Evolutionary conservation across 2,888 invertebrate species (phyloP), one percentile per base, ranked within the genome.

Genomic region (Pomacea canaliculata): DNA sequence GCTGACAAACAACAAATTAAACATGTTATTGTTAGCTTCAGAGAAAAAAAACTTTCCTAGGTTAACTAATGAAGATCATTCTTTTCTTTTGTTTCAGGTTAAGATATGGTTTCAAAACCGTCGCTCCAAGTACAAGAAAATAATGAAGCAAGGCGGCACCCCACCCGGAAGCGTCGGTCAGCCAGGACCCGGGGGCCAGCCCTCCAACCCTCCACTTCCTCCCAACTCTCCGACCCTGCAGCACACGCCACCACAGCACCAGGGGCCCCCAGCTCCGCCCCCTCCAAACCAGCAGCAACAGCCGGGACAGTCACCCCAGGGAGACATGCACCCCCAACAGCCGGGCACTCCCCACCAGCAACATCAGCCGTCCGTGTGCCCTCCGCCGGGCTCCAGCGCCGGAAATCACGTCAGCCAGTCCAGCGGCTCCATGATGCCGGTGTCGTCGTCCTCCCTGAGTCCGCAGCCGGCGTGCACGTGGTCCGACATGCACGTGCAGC

Each of bases 71-170:
- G 12, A 37, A 13, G 51, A 56, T 8, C 51, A 16, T 56, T 13
- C 16, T 56, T 56, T 51, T 51, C 13, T 51, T 56, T 56, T 70
- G 59, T 23, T 23, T 7, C 73, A 79, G 79, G 79, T 79, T 51
- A 79, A 79, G 66, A 79, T 79, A 49, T 79, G 79, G 79, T 79
- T 79, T 73, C 79, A 79, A 76, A 79, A 79, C 71, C 49, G 79
- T 13, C 67, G 79, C 19, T 79, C 79, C 49, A 79, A 79, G 71
- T 79, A 78, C 78, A 79, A 79, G 70, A 79, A 79, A 67, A 79
- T 79, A 49, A 79, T 79, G 78, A 79, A 79, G 51, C 79, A 79
- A 37, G 79, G 79, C 0, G 79, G 79, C 27, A 63, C 71, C 0
- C 76, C 79, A 13, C 73, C 69, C 1, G 69, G 68, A 2, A 56